Conservation (phyloP, 2,113 vertebrate genomes). For the Ramphastos sulfuratus region DNA sequence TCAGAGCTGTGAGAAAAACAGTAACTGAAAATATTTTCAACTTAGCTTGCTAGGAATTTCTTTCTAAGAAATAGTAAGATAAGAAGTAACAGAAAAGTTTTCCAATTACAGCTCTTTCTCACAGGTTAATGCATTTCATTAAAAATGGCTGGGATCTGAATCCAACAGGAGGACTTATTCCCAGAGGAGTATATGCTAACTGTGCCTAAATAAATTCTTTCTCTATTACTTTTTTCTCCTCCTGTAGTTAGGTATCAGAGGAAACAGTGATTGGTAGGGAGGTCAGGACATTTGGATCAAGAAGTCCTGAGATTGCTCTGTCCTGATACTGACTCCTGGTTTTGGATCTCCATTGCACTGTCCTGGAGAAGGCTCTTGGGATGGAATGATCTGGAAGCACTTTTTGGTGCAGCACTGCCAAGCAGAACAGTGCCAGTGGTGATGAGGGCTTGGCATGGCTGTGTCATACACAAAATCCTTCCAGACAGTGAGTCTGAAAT, state of each 20-base stretch:
- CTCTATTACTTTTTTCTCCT: not conserved
- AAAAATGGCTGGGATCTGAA: conserved; percentile 46
- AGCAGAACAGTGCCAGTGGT: not conserved
- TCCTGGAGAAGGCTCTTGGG: not conserved
- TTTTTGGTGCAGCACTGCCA: fast-evolving
- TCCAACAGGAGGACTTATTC: conserved; percentile 9
- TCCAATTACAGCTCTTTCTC: conserved; percentile 41
- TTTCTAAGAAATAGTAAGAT: conserved; percentile 30
- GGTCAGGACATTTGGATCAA: not conserved
- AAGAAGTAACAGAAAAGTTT: not conserved
- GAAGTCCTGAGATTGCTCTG: not conserved
- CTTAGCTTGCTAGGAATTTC: conserved; percentile 26
- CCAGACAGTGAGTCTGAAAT: not conserved
- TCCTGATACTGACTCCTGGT: not conserved
- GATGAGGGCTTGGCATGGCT: not conserved
- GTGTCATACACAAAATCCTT: not conserved
- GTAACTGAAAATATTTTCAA: conserved; percentile 17
- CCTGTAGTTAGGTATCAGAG: not conserved
- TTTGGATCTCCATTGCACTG: not conserved
- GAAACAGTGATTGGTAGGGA: not conserved
- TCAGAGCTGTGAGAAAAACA: conserved; percentile 8
- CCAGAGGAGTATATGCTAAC: not conserved
- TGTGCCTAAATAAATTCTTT: not conserved
- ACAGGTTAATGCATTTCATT: conserved; percentile 22
- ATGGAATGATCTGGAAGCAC: not conserved